phyloP scores from a whole-genome alignment of 2,113 vertebrate species.

The Manacus vitellinus region DNA sequence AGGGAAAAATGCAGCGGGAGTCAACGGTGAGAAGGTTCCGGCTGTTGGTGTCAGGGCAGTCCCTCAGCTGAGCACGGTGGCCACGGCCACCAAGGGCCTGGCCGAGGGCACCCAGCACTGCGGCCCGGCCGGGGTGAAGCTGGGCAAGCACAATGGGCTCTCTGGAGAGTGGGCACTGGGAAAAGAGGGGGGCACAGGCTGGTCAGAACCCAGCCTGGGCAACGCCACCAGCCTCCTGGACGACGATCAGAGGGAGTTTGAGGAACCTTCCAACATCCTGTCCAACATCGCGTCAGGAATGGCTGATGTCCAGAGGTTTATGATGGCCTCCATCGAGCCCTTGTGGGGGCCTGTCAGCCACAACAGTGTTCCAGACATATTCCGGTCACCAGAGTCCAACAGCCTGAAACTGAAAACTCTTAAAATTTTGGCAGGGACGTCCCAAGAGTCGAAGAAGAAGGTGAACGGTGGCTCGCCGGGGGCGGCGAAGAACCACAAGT shows the following conservation, averaged over 20 bases:
- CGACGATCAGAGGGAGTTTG: slow-evolving; percentile 96
- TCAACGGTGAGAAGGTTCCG: slow-evolving; percentile 85
- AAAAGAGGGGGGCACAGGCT: slow-evolving; percentile 77
- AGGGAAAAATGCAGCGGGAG: slow-evolving; percentile 84
- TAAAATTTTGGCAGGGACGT: slow-evolving; percentile 95
- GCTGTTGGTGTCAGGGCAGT: slow-evolving; percentile 58
- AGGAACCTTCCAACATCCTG: slow-evolving; percentile 97
- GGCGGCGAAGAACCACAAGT: slow-evolving; percentile 85
- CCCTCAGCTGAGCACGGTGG: slow-evolving; percentile 54
- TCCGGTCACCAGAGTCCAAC: slow-evolving; percentile 91
- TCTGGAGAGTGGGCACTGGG: slow-evolving; percentile 84
- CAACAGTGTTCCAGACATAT: slow-evolving; percentile 81
- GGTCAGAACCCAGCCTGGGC: slow-evolving; percentile 79
- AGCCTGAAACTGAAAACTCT: slow-evolving; percentile 98
- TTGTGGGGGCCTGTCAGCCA: slow-evolving; percentile 88
- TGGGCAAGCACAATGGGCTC: slow-evolving; percentile 73
- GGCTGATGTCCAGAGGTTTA: slow-evolving; percentile 98
- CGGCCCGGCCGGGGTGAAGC: slow-evolving; percentile 42
- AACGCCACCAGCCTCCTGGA: slow-evolving; percentile 83
- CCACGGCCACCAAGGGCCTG: slow-evolving; percentile 61
- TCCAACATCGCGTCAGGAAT: slow-evolving; percentile 99
- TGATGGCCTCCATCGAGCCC: slow-evolving; percentile 99
- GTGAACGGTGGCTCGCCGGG: slow-evolving; percentile 76
- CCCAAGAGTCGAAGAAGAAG: slow-evolving; percentile 95
- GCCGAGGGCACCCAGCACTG: slow-evolving; percentile 67